Base-by-base conservation (phyloP, 2,113 vertebrate genomes). In the Cyanoramphus novaezelandiae region DNA sequence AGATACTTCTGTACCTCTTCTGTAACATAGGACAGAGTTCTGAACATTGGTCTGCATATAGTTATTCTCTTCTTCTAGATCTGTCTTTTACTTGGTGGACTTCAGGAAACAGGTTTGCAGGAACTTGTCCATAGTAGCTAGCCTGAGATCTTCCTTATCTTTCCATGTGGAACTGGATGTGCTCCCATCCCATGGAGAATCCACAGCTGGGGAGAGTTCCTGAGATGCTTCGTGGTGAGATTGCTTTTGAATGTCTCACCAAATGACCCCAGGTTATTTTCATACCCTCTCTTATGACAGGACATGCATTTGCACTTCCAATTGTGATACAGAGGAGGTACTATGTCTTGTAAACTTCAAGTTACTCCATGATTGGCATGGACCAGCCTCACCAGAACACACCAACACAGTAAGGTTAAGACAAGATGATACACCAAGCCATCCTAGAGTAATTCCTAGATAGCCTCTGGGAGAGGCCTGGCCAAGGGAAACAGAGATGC, bases 351-450 rank as follows among this genome's bases (percentile, higher is more conserved):
- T 2, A 3, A 43, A 33, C 39, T 67, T 41, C 9, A 24, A 14
- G 12, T 72, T 39, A 55, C 14, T 28, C 39, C 20, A 3, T 37
- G 49, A 62, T 11, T 17, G 57, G 11, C 27, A 47, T 1, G 14
- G 41, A 70, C 3, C 8, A 49, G 25, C 29, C 55, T 53, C 64
- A 43, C 4, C 44, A 63, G 43, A 53, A 31, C 50, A 59, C 11
- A 47, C 49, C 23, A 62, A 2, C 14, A 24, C 2, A 10, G 47
- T 10, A 1, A 0, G 1, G 0, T 55, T 74, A 33, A n/a, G 77
- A 37, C 88, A 68, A 17, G 17, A 10, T 39, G 46, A 18, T 19
- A 35, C 35, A 83, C n/a, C 31, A 74, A 86, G 31, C 24, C 3
- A 1, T 50, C 46, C 59, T 35, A 10, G 17, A 63, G 25, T 44